phyloP scores from a whole-genome alignment of 53 echinoderm and acorn worm species.

The Stichopus horrens region DNA sequence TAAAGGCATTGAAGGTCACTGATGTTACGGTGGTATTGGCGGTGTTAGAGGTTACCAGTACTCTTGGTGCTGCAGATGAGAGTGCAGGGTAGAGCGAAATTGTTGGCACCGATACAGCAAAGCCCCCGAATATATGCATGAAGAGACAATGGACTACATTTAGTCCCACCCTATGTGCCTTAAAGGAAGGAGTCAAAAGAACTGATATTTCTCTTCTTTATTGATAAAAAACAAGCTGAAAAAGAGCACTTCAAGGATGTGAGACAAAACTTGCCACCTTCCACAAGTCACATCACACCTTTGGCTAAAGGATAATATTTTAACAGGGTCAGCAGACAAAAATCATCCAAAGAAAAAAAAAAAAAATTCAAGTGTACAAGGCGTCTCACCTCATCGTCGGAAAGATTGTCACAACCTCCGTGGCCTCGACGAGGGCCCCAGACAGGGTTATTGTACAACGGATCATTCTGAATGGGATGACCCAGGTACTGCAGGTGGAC shows the following conservation, averaged over 20 bases:
- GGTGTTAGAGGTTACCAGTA: too few species aligned
- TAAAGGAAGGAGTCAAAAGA: too few species aligned
- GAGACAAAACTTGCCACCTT: background rate
- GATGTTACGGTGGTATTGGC: too few species aligned
- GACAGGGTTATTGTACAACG: slow-evolving; percentile 81
- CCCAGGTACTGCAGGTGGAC: slow-evolving; percentile 90
- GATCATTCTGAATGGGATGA: slow-evolving; percentile 89
- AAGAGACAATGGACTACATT: too few species aligned
- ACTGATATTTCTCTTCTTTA: too few species aligned
- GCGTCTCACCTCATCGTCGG: slow-evolving; percentile 65
- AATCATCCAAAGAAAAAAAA: background rate
- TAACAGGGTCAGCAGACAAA: background rate
- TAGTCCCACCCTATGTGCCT: too few species aligned
- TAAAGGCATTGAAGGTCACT: too few species aligned
- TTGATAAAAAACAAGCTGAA: too few species aligned
- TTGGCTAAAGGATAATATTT: background rate
- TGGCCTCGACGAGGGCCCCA: slow-evolving; percentile 77
- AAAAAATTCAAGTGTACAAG: background rate
- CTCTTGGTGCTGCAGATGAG: too few species aligned
- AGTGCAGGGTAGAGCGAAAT: too few species aligned
- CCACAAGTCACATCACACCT: background rate
- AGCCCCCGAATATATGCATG: too few species aligned
- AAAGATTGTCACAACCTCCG: slow-evolving; percentile 56
- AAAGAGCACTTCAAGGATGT: background rate
- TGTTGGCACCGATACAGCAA: too few species aligned